Base-by-base conservation (phyloP, 2,888 invertebrate genomes). In the Andrena flavipes region DNA sequence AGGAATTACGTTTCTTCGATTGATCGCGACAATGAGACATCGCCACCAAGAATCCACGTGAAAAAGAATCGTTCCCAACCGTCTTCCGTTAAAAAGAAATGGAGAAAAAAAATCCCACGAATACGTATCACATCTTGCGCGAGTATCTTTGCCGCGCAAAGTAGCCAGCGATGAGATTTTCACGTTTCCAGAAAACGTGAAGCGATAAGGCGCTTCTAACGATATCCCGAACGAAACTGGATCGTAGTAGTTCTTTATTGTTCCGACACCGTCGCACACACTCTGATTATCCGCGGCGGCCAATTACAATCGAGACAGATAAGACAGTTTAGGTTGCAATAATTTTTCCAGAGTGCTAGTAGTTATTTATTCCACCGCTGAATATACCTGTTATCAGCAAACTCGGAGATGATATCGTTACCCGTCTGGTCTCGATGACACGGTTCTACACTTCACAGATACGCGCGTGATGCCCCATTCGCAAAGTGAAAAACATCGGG, bases 351-450 rank as follows among this genome's bases (percentile, higher is more conserved):
- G 49, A 48, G 4, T 74, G 82, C 76, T 76, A 77, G 80, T 86
- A 73, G 86, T 88, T 90, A 85, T 89, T 90, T 90, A 88, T 82
- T 87, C 72, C 71, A 70, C 76, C 69, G 80, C 80, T 87, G 80
- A 87, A 89, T 79, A 81, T 75, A 33, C 77, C 42, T 82, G 23
- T 90, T 90, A 90, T 90, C 89, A 84, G 77, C 64, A 33, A 69
- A 48, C 68, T 65, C 7, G 30, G 72, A 82, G 77, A 77, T 79
- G 85, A 88, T 87, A 85, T 84, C 86, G 80, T 77, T 76, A 33
- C 30, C 30, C 63, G 84, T 86, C 84, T 86, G 74, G 23, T 60
- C 80, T 77, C 74, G 79, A 26, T 77, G 85, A 79, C 81, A 88
- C 78, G 79, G 65, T 88, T 83, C 76, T 73, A 78, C 64, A 30